Base-by-base conservation (phyloP, 2,888 invertebrate species). In the Amphipyra tragopoginis region DNA sequence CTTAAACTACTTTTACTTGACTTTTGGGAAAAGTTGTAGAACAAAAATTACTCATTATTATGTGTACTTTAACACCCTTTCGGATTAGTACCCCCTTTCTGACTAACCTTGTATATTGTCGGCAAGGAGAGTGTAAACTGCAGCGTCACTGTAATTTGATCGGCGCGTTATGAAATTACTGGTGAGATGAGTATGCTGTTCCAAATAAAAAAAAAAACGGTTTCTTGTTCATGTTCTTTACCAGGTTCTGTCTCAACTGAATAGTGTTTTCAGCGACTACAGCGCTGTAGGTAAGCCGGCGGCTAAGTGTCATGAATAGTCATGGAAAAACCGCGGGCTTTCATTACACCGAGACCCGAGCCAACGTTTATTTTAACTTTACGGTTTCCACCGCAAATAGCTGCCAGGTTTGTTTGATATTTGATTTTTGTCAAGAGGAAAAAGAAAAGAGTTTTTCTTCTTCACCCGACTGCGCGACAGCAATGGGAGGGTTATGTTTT, bases 271-370 rank as follows among this genome's bases (percentile, higher is more conserved):
- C 61, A 67, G 70, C 33, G 73, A 44, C 15, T 60, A 43, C 57
- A 50, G 69, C 48, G 66, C 57, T 56, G 71, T 72, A 61, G 77
- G 74, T 64, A 72, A 76, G 78, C 78, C 65, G 72, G 66, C 80
- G 79, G 75, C 83, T 83, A 81, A 84, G 83, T 73, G 77, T 40
- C 90, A 91, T 92, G 92, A 91, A 90, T 93, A 92, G 87, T 90
- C 91, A 93, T 91, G 88, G 81, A 87, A 87, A 90, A 87, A 87
- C 88, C 89, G 75, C 89, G 72, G 82, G 81, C 82, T 89, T 90
- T 90, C 90, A 89, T 91, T 89, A 90, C 77, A 72, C 66, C 58
- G 67, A 63, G 66, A 69, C 68, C 70, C 64, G 55, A 65, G 72
- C 70, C 79, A 73, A 71, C 77, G 77, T 78, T 79, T 70, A 71